Evolutionary conservation across 2,113 vertebrate species (phyloP), one percentile per base, ranked within the genome.

Genomic region (Channa argus): DNA sequence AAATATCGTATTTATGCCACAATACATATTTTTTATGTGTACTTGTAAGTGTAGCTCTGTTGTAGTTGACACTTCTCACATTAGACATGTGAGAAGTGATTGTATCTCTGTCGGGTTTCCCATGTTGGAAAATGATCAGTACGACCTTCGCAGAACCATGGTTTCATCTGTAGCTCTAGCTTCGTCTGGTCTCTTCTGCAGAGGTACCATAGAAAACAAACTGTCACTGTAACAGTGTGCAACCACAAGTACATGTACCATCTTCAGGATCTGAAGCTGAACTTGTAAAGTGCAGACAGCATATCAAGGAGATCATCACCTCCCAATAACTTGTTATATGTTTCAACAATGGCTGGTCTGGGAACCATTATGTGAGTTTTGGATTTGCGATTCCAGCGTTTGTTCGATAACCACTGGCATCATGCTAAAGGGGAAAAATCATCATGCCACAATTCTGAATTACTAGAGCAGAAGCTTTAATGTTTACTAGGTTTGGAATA

Each of bases 111-210:
- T 24, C 24, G 24, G 24, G 24, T 24, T 24, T 24, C 24, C 24
- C 24, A 24, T 24, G 24, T 24, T 24, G 24, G 24, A 24, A 24
- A 24, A 24, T 24, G 24, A 24, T 24, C 24, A 24, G 24, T 24
- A 24, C 24, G 24, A 66, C 37, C 36, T 55, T 71, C 14, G 2
- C 47, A 46, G 49, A 11, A 49, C 3, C 11, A 49, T 65, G 47
- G 6, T 49, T 76, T 61, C 49, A 13, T 4, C 59, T 6, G 14
- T 14, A 4, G 60, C 51, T 79, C 3, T 24, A 24, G 6, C 45
- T 2, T 60, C 53, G 60, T 12, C 59, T 12, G 65, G 65, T 75
- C 47, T 71, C 67, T 54, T 75, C 72, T 60, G 60, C 75, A 44
- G 15, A 6, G 54, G 55, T 3, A 71, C 55, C 62, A 77, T 24